Conservation (phyloP, 2,113 vertebrate species). For the Labrus mixtus region DNA sequence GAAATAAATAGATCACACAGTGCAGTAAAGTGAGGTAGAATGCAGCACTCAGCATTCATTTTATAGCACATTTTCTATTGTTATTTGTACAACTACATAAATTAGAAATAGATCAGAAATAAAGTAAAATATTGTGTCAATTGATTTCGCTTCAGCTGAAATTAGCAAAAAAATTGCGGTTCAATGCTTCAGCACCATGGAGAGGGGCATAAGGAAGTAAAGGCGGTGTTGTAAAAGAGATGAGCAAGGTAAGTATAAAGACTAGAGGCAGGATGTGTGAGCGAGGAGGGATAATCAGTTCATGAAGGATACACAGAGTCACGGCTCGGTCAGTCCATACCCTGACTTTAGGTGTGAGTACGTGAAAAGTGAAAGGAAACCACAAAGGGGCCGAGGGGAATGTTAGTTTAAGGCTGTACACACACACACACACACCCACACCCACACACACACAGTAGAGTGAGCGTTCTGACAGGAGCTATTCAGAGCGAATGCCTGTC, state of each 20-base stretch:
- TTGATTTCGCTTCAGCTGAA: too few species aligned
- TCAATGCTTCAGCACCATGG: neutral
- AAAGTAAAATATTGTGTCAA: too few species aligned
- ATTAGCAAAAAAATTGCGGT: neutral
- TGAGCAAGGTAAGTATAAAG: neutral
- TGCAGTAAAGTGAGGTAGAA: too few species aligned
- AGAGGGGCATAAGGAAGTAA: neutral
- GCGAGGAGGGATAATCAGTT: conserved; percentile 4
- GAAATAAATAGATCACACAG: too few species aligned
- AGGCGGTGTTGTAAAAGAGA: neutral
- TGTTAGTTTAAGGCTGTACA: conserved; percentile 11
- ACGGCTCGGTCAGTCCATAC: conserved; percentile 1
- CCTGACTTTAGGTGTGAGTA: conserved; percentile 3
- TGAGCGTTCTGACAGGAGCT: conserved; percentile 65
- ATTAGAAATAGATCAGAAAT: too few species aligned
- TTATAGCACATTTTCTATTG: too few species aligned
- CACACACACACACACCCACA: neutral
- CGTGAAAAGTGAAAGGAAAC: conserved; percentile 50
- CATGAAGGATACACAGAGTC: neutral
- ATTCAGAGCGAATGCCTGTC: conserved; percentile 70
- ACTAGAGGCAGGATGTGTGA: conserved; percentile 3
- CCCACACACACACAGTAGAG: conserved; percentile 14
- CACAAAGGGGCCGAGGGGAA: conserved; percentile 38
- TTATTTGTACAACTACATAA: too few species aligned
- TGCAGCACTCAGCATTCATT: too few species aligned